Conservation (phyloP, 2,113 vertebrate genomes). For the Platanista minor region DNA sequence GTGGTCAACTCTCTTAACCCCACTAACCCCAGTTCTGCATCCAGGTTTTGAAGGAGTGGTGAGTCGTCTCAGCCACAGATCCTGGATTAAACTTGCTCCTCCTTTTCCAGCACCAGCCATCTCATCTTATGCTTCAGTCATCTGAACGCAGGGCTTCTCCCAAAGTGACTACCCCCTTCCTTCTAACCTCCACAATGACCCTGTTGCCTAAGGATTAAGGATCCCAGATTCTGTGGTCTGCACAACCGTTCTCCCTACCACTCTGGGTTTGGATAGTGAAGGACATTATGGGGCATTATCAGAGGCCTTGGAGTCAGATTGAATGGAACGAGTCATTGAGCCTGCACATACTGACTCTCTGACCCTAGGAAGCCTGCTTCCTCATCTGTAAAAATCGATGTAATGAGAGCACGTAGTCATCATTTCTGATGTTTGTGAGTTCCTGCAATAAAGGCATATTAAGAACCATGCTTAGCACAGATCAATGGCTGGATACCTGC, state of each 20-base stretch:
- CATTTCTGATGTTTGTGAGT: background rate
- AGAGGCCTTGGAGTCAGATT: background rate
- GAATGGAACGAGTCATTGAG: background rate
- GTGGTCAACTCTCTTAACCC: background rate
- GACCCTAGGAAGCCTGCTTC: background rate
- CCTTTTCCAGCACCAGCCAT: background rate
- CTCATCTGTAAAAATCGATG: background rate
- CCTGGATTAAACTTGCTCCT: background rate
- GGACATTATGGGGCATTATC: background rate
- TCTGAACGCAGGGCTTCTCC: background rate
- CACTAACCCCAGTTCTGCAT: background rate
- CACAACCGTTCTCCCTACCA: background rate
- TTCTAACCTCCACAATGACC: background rate
- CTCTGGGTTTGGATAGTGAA: background rate
- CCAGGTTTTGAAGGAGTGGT: background rate
- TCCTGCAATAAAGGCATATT: background rate
- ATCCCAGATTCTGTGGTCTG: too few relatives aligned
- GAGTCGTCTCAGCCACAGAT: background rate
- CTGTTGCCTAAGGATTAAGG: background rate
- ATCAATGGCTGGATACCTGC: background rate
- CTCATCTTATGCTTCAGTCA: background rate
- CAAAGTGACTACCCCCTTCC: rapidly evolving
- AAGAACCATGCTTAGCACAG: background rate
- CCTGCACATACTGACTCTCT: background rate
- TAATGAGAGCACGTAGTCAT: background rate